These are phyloP conservation scores for Ceramica pisi DNA, from an alignment of 2,888 invertebrate genomes.

Conservation along the genomic window DNA sequence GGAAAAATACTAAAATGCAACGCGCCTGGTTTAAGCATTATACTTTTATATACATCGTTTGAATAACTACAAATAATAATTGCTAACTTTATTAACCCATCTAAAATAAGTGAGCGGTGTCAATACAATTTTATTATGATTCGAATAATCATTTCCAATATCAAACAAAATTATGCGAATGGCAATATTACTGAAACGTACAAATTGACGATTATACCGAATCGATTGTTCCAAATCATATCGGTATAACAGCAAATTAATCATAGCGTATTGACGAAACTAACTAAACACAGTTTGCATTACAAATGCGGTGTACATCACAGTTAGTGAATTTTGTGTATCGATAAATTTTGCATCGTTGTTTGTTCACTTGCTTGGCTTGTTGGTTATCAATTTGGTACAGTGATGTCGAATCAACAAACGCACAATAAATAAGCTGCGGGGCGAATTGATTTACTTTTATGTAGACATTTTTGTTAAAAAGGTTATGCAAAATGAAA, in stretches of 20 bases:
- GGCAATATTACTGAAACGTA: conserved; percentile 15
- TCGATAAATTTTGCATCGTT: conserved; percentile 40
- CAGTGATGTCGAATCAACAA: background rate
- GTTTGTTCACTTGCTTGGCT: conserved; percentile 39
- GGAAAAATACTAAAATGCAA: conserved; percentile 14
- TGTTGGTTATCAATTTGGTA: conserved; percentile 37
- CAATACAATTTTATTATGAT: conserved; percentile 14
- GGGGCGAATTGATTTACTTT: background rate
- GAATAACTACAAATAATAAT: background rate
- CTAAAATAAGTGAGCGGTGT: background rate
- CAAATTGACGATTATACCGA: conserved; percentile 40
- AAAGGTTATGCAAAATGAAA: background rate
- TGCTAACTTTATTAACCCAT: background rate
- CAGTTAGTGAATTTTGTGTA: conserved; percentile 38
- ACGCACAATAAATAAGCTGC: background rate
- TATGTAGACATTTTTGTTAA: background rate
- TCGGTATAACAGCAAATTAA: conserved; percentile 52
- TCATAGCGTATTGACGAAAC: conserved; percentile 53
- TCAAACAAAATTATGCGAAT: conserved; percentile 47
- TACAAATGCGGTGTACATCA: conserved; percentile 31
- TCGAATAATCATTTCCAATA: conserved; percentile 13
- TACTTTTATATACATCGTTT: background rate
- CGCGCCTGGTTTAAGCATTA: background rate
- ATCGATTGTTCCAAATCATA: conserved; percentile 51
- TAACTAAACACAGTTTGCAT: conserved; percentile 51